A percentile compares a stretch with the other conserved stretches of the same genome.
Evolutionary conservation across 2,113 vertebrate species (phyloP).

Genomic region (Zeus faber): DNA sequence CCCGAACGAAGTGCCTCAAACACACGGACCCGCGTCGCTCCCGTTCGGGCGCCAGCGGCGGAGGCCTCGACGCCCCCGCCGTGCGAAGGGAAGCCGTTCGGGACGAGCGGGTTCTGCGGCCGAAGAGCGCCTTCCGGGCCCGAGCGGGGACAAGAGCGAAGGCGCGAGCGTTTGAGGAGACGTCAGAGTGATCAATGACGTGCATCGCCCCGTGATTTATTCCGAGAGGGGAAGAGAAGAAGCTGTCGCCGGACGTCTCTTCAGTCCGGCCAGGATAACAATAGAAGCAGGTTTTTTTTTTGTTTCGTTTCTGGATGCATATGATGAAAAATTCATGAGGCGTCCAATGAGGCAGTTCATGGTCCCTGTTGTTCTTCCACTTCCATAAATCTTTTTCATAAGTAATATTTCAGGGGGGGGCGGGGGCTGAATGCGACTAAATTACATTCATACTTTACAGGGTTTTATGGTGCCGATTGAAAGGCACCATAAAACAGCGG

Average conservation of each 20-base stretch:
- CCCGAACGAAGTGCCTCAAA: too few relatives aligned
- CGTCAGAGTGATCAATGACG: slow-evolving; percentile 50
- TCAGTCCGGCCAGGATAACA: slow-evolving; percentile 28
- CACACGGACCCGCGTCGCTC: too few relatives aligned
- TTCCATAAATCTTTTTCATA: slow-evolving; percentile 43
- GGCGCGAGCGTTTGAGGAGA: slow-evolving; percentile 2
- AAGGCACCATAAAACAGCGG: too few relatives aligned
- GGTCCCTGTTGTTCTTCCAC: slow-evolving; percentile 8
- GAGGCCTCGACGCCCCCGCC: too few relatives aligned
- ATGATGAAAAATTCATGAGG: slow-evolving; percentile 42
- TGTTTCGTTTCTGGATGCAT: slow-evolving; percentile 18
- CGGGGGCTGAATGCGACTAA: too few relatives aligned
- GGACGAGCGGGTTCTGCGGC: slow-evolving; percentile 19
- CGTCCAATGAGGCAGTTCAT: slow-evolving; percentile 23
- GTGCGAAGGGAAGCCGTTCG: slow-evolving; percentile 7
- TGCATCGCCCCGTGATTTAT: slow-evolving; percentile 38
- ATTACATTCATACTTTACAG: too few relatives aligned
- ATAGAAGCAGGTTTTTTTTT: slow-evolving; percentile 34
- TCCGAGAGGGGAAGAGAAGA: slow-evolving; percentile 27
- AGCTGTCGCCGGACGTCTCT: slow-evolving; percentile 28
- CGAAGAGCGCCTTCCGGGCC: too few relatives aligned
- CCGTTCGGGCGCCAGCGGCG: too few relatives aligned
- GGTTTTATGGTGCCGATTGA: too few relatives aligned
- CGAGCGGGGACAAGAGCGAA: too few relatives aligned
- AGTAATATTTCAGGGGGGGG: slow-evolving; percentile 38